Base-by-base conservation (phyloP, 2,888 invertebrate genomes). In the Zhengitettix transpicula region DNA sequence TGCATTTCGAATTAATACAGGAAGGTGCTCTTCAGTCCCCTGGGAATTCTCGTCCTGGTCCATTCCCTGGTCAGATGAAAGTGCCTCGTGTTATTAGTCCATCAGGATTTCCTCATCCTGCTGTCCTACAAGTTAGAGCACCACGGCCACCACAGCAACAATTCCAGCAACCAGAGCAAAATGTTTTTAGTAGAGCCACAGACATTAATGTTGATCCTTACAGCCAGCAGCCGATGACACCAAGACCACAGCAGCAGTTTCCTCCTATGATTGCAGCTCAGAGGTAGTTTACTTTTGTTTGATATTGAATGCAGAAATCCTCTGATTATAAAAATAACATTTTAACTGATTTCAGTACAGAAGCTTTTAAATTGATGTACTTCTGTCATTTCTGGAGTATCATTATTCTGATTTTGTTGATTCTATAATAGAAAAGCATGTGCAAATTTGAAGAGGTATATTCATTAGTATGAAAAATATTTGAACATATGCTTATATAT, bases 121-220 rank as follows among this genome's bases (percentile, higher is more conserved):
- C 15, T 74, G 74, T 2, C 75, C 74, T 60, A 76, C 76, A 47
- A 14, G 76, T 75, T 0, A 74, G 74, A 64, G 73, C 74, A 10
- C 72, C 73, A 14, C 75, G 74, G 64, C 76, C 75, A 56, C 76
- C 76, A 28, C 74, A 74, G 1, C 54, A 47, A 10, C 54, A 58
- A 9, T 28, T 40, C 15, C 44, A 16, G n/a, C 57, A 57, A 10
- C 57, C 47, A 17, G 11, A 52, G 17, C 42, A 52, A 10, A 54
- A 54, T 15, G 47, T 47, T 12, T 47, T 47, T 47, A 28, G 28
- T 28, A 28, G 28, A 28, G 28, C 28, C 7, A 5, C 28, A 28
- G 28, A 28, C 28, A 28, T 28, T 28, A 28, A 28, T 28, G 28
- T 28, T 28, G 71, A 71, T 60, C 67, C 68, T 10, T 71, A 69